Evolutionary conservation across 2,797 vertebrate genomes (phyloP).

Genomic region (Alfaro cultratus): DNA sequence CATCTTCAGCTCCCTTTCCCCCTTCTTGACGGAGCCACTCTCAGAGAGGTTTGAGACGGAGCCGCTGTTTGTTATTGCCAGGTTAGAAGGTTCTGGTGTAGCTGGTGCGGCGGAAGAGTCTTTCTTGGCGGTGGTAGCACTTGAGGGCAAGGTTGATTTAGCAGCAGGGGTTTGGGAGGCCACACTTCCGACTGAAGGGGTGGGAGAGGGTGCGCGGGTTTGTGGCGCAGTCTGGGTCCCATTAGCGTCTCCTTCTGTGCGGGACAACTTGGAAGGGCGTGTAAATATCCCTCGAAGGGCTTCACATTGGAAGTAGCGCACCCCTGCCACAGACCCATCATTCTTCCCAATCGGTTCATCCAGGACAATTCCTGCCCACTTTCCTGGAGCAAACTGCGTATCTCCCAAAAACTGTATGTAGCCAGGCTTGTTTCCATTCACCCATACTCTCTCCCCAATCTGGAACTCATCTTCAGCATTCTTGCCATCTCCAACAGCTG

Average conservation of each 20-base stretch:
- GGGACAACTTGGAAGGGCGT: constrained; percentile 91
- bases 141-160: constrained; percentile 75
- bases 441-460: constrained; percentile 94
- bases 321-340: constrained; percentile 94
- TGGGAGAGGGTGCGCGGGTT: constrained; percentile 87
- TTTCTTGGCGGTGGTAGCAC: constrained; percentile 73
- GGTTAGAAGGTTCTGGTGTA: constrained; percentile 82
- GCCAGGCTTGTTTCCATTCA: constrained; percentile 97
- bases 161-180: constrained; percentile 79
- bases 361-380: constrained; percentile 97
- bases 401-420: constrained; percentile 95
- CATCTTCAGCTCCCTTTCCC: constrained; percentile 94
- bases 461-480: constrained; percentile 88
- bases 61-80: constrained; percentile 89
- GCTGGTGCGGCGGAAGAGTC: constrained; percentile 63
- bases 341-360: constrained; percentile 98
- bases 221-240: constrained; percentile 83
- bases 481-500: constrained; percentile 76
- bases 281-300: constrained; percentile 96
- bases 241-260: constrained; percentile 90
- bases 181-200: constrained; percentile 79
- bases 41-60: constrained; percentile 97
- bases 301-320: constrained; percentile 97
- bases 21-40: constrained; percentile 93
- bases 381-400: constrained; percentile 96